Conservation (phyloP, 2,888 invertebrate species). For the Isotomurus palustris region DNA sequence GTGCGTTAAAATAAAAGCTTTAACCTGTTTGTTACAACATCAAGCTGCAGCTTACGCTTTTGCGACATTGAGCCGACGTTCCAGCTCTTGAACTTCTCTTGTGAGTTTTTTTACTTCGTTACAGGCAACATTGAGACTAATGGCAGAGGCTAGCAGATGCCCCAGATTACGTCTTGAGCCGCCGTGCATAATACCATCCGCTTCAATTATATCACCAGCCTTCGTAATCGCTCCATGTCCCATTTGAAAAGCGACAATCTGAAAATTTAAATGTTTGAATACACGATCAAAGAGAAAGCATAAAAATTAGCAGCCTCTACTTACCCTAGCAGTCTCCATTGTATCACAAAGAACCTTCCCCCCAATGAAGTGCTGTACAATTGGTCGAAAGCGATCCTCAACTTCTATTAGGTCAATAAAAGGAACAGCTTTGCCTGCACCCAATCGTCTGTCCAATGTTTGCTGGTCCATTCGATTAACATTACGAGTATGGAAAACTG, state of each 20-base stretch:
- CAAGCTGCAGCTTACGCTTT: constrained; percentile 4
- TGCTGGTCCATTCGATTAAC: constrained; percentile 16
- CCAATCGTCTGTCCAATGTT: constrained; percentile 57
- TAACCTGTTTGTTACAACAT: no score
- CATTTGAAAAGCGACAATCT: constrained; percentile 50
- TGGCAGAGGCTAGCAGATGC: no score
- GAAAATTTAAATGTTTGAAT: constrained; percentile 1
- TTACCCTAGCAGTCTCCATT: constrained; percentile 71
- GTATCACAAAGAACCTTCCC: constrained; percentile 75
- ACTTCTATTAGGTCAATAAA: constrained; percentile 75
- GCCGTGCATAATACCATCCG: constrained; percentile 83
- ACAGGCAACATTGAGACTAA: background rate
- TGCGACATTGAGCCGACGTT: constrained; percentile 10
- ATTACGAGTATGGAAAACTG: constrained; percentile 15
- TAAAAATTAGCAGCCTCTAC: constrained; percentile 54
- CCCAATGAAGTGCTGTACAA: constrained; percentile 87
- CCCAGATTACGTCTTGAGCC: constrained; percentile 55
- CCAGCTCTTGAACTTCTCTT: constrained; percentile 12
- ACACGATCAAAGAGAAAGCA: background rate
- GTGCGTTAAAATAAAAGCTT: background rate
- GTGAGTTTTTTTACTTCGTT: constrained; percentile 10
- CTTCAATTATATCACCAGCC: constrained; percentile 88
- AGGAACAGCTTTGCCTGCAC: constrained; percentile 71
- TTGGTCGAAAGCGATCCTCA: constrained; percentile 61
- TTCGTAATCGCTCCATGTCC: constrained; percentile 63